Conservation (phyloP, 2,113 vertebrate species). For the Nothoprocta perdicaria region DNA sequence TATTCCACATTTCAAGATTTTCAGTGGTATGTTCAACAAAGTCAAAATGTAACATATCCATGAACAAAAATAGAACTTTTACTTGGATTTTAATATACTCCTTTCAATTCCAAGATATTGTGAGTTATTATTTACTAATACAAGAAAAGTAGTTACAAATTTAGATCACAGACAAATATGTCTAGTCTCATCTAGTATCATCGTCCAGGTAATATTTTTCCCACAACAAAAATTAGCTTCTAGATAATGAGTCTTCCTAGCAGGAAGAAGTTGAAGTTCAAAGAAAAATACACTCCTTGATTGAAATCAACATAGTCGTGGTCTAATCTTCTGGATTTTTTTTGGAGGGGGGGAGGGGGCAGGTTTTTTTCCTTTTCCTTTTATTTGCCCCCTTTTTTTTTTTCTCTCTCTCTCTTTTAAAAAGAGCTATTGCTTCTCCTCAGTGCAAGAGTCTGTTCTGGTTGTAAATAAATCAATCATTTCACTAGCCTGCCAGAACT, state of each 20-base stretch:
- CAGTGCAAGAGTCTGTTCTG: accelerated
- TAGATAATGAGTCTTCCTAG: not conserved
- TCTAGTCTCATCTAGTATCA: not conserved
- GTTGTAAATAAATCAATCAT: not conserved
- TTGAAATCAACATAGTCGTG: not conserved
- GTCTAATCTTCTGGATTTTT: not conserved
- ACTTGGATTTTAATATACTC: not conserved
- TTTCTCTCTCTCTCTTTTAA: not conserved
- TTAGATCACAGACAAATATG: not conserved
- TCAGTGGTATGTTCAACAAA: not conserved
- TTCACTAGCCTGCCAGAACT: not conserved
- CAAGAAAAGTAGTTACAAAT: not conserved
- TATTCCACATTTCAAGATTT: not conserved
- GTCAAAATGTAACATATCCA: not conserved
- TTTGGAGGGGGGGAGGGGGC: not conserved
- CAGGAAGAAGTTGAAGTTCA: not conserved
- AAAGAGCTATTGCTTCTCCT: not conserved
- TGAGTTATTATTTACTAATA: not conserved
- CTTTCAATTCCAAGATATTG: not conserved
- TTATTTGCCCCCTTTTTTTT: not conserved
- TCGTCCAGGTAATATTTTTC: not conserved
- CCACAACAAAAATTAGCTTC: not conserved
- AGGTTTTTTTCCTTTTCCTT: not conserved
- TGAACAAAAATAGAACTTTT: not conserved
- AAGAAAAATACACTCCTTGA: not conserved